Percentiles rank a stretch among this genome's conserved stretches.
These are phyloP conservation scores for Torymus texanus DNA, from an alignment of 2,888 invertebrate species.

Conservation along the genomic window DNA sequence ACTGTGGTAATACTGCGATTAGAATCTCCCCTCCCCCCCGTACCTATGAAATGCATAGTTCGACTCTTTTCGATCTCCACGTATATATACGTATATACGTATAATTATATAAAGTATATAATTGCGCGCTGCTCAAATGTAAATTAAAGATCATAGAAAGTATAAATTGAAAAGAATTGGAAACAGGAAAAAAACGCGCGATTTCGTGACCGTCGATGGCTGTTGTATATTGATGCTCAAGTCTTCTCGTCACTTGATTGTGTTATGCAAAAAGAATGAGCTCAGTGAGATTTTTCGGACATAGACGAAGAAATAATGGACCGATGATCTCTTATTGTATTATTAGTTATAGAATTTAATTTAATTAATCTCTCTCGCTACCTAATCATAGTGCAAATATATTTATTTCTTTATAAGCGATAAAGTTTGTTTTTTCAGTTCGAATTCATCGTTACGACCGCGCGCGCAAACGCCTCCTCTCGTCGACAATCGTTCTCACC, in stretches of 20 bases:
- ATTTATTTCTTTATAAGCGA: slow-evolving; percentile 34
- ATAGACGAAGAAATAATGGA: slow-evolving; percentile 31
- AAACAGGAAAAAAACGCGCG: too few relatives aligned
- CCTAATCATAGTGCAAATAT: slow-evolving; percentile 46
- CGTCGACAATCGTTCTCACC: neutral
- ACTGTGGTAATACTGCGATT: slow-evolving; percentile 47
- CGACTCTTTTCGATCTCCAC: slow-evolving; percentile 17
- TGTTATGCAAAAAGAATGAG: neutral
- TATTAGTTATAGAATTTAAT: slow-evolving; percentile 42
- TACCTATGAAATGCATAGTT: neutral
- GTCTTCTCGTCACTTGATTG: slow-evolving; percentile 13
- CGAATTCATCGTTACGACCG: slow-evolving; percentile 30
- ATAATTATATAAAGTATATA: slow-evolving; percentile 18
- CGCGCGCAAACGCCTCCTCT: neutral
- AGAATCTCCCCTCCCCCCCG: slow-evolving; percentile 12
- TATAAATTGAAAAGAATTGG: too few relatives aligned
- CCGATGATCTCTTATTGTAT: slow-evolving; percentile 19
- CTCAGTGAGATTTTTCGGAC: slow-evolving; percentile 5
- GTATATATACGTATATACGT: neutral
- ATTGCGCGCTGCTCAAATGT: slow-evolving; percentile 16
- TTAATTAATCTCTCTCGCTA: slow-evolving; percentile 46
- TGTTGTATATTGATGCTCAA: neutral
- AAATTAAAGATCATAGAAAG: slow-evolving; percentile 4
- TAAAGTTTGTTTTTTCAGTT: slow-evolving; percentile 45
- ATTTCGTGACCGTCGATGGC: too few relatives aligned